These are phyloP conservation scores for Neopipo cinnamomea DNA, from an alignment of 2,113 vertebrate species.

Conservation along the genomic window DNA sequence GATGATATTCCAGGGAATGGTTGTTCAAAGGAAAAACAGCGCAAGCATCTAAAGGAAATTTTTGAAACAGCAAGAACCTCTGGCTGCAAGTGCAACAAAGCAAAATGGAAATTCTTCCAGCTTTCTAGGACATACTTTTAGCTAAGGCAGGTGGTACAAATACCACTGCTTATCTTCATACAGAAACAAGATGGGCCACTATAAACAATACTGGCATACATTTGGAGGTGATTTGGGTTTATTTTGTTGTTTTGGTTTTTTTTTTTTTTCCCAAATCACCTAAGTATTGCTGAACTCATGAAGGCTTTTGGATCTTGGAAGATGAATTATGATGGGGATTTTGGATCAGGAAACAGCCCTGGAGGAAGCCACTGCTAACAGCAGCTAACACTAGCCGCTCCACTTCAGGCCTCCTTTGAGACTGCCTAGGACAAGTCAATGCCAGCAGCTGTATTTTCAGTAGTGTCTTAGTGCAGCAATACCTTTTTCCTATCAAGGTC, in stretches of 20 bases:
- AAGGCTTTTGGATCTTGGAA: slow-evolving; percentile 10
- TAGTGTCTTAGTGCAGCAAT: background rate
- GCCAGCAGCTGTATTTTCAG: background rate
- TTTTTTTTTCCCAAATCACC: background rate
- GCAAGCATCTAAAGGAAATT: background rate
- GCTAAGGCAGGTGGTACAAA: background rate
- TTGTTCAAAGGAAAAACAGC: background rate
- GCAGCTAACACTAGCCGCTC: background rate
- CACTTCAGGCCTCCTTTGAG: slow-evolving; percentile 48
- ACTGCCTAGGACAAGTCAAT: background rate
- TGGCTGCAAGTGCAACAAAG: background rate
- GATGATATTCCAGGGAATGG: background rate
- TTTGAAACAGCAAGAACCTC: background rate
- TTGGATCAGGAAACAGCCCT: slow-evolving; percentile 29
- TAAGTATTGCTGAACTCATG: background rate
- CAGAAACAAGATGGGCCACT: background rate
- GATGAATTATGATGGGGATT: background rate
- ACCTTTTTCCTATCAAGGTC: background rate
- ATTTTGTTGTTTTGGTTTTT: background rate
- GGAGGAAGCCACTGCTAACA: slow-evolving; percentile 17
- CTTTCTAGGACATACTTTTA: background rate
- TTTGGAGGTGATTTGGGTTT: background rate
- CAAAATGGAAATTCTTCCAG: background rate
- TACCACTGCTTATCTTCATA: background rate
- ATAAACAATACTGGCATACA: background rate